Conservation (phyloP, 2,113 vertebrate genomes). For the Poeciliopsis turrubarensis region DNA sequence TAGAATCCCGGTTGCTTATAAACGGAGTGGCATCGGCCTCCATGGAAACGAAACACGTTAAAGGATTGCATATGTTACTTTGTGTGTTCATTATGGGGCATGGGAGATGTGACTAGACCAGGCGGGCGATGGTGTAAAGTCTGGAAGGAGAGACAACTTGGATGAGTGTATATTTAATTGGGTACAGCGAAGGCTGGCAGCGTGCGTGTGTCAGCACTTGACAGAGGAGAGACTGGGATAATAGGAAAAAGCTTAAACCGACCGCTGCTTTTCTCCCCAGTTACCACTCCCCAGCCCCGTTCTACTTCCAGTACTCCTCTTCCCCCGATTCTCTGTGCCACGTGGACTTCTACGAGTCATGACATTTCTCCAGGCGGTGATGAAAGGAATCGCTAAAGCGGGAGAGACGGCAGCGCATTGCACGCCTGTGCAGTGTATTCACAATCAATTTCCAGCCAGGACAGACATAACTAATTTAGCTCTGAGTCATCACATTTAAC, state of each 20-base stretch:
- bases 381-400: constrained; percentile 68
- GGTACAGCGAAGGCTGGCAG: constrained; percentile 66
- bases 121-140: constrained; percentile 54
- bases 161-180: constrained; percentile 76
- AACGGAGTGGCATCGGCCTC: constrained; percentile 43
- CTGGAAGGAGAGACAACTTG: constrained; percentile 64
- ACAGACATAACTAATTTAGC: constrained; percentile 66
- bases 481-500: constrained; percentile 59
- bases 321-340: constrained; percentile 64
- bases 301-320: constrained; percentile 56
- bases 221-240: constrained; percentile 61
- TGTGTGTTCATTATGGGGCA: constrained; percentile 53
- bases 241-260: constrained; percentile 63
- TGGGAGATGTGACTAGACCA: constrained; percentile 40
- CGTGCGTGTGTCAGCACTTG: constrained; percentile 70
- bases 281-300: constrained; percentile 5
- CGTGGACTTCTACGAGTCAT: constrained; percentile 78
- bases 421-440: constrained; percentile 62
- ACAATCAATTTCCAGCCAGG: constrained; percentile 58
- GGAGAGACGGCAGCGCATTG: constrained; percentile 57
- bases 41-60: constrained; percentile 47
- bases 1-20: constrained; percentile 53
- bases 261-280: constrained; percentile 51
- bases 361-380: constrained; percentile 77
- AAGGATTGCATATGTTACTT: constrained; percentile 59